A percentile compares a stretch with the other conserved stretches of the same genome.
Evolutionary conservation across 2,888 invertebrate genomes (phyloP).

Genomic region (Aleiodes leptofemur): DNA sequence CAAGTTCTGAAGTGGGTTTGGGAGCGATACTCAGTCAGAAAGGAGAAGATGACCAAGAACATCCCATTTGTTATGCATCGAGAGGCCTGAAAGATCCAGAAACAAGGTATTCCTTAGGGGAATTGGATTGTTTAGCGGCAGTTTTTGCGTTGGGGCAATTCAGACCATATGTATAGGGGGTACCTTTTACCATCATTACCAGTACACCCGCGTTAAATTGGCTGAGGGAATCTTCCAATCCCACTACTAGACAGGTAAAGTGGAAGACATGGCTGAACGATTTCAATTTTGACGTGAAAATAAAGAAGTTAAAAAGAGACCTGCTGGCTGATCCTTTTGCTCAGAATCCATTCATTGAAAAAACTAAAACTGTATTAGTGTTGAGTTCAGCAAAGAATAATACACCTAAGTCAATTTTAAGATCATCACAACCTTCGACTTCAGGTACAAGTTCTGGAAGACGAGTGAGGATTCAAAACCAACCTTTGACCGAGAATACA

Average conservation of each 20-base stretch:
- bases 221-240: too few species aligned
- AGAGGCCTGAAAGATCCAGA: not conserved
- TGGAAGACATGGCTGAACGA: not conserved
- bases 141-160: conserved; percentile 21
- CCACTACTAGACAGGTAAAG: not conserved
- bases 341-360: not conserved
- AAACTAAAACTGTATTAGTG: too few species aligned
- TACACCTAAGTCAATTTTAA: too few species aligned
- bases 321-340: not conserved
- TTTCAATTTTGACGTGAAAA: not conserved
- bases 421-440: too few species aligned
- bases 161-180: conserved; percentile 10
- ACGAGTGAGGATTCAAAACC: too few species aligned
- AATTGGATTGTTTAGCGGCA: conserved; percentile 29
- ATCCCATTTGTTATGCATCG: conserved; percentile 23
- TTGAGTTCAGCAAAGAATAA: too few species aligned
- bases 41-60: not conserved
- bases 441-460: too few species aligned
- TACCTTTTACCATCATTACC: too few species aligned
- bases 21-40: too few species aligned
- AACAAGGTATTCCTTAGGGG: not conserved
- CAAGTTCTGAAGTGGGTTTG: too few species aligned
- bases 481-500: too few species aligned
- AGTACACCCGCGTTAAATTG: too few species aligned
- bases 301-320: not conserved